phyloP scores from a whole-genome alignment of 1,140 invertebrate genomes.

The Oscheius sp. region DNA sequence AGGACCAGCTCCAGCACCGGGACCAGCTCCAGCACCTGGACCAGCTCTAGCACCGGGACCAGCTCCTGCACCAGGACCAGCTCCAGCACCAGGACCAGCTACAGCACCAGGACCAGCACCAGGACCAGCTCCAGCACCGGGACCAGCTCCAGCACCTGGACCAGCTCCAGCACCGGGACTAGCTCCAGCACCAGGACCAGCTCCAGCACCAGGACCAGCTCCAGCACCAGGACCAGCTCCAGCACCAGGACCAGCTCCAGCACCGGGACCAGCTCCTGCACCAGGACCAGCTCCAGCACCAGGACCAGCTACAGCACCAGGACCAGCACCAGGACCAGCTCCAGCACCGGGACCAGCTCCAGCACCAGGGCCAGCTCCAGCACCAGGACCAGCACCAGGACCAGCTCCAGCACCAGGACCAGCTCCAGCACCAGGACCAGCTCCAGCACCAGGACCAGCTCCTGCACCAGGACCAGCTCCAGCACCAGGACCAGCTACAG shows the following conservation, averaged over 20 bases:
- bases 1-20: neutral
- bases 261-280: neutral
- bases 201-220: neutral
- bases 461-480: neutral
- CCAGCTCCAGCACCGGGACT: neutral
- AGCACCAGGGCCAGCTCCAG: neutral
- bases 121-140: neutral
- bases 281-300: neutral
- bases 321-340: neutral
- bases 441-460: neutral
- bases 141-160: neutral
- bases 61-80: neutral
- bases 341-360: neutral
- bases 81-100: neutral
- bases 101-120: neutral
- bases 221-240: neutral
- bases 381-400: neutral
- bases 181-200: neutral
- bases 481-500: too few relatives aligned
- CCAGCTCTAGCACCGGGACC: neutral
- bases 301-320: neutral
- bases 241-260: neutral
- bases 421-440: neutral
- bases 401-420: neutral
- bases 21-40: neutral